Evolutionary conservation across 2,888 invertebrate species (phyloP), one percentile per base, ranked within the genome.

Genomic region (Drosophila buzzatii): DNA sequence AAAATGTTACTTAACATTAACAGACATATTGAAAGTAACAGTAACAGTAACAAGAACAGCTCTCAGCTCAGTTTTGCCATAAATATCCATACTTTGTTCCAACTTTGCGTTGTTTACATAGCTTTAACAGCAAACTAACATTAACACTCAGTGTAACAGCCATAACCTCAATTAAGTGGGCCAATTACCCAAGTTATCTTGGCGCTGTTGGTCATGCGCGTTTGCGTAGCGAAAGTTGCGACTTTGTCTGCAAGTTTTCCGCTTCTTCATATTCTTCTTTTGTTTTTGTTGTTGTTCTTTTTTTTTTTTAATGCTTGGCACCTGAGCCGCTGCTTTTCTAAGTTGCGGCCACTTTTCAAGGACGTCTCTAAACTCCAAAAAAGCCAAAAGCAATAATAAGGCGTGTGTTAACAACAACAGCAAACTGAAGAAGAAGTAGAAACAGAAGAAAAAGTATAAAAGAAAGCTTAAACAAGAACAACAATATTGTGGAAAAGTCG

Each of bases 311-410:
- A 31, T 31, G 33, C 72, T 77, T 73, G 77, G 77, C 78, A 77
- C 78, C 76, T 77, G 76, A 67, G 72, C 56, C 64, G 70, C 52
- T 60, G 70, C 45, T 63, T 58, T 57, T 57, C 75, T 71, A 72
- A 79, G 72, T 78, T 79, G 77, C 67, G 73, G 70, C 68, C 74
- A 79, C 71, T 91, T 91, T 91, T 91, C 91, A 91, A 91, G 91
- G 91, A 90, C 92, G 91, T 90, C 91, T 90, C 88, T 88, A 86
- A 90, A 91, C 88, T 89, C 89, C 79, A 49, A 66, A 68, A 70
- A 45, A 27, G 18, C 66, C 73, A 71, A 79, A 79, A 80, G 75
- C 79, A 73, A 68, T 73, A 75, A 69, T 75, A 86, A 85, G 79
- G 76, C 71, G 62, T 70, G 56, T 65, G 59, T 58, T 66, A 75